phyloP scores from a whole-genome alignment of 2,113 vertebrate genomes.

The Marmota flaviventris region DNA sequence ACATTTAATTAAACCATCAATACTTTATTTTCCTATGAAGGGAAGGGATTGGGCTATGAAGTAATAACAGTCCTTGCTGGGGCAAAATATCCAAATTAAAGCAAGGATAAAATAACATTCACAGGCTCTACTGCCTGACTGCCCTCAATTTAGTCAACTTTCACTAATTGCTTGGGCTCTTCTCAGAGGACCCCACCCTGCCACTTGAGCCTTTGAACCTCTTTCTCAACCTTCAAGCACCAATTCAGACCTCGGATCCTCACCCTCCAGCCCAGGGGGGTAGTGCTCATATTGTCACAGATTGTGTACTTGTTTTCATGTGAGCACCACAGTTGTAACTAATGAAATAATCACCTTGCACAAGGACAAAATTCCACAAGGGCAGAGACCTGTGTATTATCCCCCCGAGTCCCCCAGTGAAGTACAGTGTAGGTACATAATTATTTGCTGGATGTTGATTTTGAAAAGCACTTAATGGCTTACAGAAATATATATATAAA shows the following conservation, averaged over 20 bases:
- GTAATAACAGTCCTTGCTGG: neutral
- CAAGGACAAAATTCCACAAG: too few species aligned
- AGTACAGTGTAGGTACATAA: neutral
- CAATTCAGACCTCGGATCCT: neutral
- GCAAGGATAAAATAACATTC: neutral
- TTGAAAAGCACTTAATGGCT: neutral
- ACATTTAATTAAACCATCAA: neutral
- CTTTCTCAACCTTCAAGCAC: neutral
- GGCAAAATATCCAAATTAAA: neutral
- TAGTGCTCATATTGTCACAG: fast-evolving
- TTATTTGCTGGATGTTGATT: neutral
- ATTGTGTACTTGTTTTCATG: neutral
- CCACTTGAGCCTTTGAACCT: neutral
- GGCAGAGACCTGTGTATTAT: neutral
- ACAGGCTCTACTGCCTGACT: neutral
- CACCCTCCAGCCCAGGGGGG: neutral
- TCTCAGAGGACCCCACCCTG: fast-evolving
- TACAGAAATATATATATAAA: neutral
- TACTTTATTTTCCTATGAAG: neutral
- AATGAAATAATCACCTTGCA: neutral
- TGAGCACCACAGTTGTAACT: too few species aligned
- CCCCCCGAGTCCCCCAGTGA: neutral
- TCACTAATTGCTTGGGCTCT: neutral
- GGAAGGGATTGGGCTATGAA: neutral
- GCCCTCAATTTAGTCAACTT: neutral